These are phyloP conservation scores for Bedellia somnulentella DNA, from an alignment of 2,888 invertebrate species.

Conservation along the genomic window DNA sequence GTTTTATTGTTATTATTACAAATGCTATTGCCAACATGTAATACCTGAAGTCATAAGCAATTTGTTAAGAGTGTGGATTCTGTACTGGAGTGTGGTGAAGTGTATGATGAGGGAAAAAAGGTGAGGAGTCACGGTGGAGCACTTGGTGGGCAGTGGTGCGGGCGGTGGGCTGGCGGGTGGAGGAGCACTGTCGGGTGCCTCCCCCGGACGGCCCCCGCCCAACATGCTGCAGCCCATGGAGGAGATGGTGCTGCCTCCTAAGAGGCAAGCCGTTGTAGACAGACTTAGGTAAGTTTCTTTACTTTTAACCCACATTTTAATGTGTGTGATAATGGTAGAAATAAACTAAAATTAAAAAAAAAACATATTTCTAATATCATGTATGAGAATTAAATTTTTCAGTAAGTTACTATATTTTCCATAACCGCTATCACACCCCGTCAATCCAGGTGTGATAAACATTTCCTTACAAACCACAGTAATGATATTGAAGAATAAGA, in stretches of 20 bases:
- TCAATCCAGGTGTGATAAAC: too few species aligned
- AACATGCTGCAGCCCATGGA: conserved; percentile 65
- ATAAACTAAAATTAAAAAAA: conserved; percentile 8
- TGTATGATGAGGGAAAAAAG: conserved; percentile 32
- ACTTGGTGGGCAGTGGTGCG: conserved; percentile 78
- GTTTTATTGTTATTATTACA: too few species aligned
- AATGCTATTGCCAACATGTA: too few species aligned
- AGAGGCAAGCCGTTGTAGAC: conserved; percentile 85
- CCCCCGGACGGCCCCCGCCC: conserved; percentile 63
- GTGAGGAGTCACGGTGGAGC: conserved; percentile 67
- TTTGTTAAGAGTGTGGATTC: too few species aligned
- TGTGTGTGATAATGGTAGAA: neutral
- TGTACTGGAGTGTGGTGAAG: conserved; percentile 13
- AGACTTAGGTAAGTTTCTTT: conserved; percentile 61
- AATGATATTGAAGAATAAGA: too few species aligned
- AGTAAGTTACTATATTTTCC: too few species aligned
- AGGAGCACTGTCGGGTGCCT: conserved; percentile 65
- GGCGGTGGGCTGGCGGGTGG: conserved; percentile 71
- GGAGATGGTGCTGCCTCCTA: conserved; percentile 76
- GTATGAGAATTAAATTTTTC: neutral
- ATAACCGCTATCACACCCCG: too few species aligned
- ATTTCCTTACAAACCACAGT: too few species aligned
- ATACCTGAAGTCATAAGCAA: too few species aligned
- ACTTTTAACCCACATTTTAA: neutral
- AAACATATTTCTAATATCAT: conserved; percentile 6